Base-by-base conservation (phyloP, 1,140 invertebrate genomes). In the Batillaria attramentaria region DNA sequence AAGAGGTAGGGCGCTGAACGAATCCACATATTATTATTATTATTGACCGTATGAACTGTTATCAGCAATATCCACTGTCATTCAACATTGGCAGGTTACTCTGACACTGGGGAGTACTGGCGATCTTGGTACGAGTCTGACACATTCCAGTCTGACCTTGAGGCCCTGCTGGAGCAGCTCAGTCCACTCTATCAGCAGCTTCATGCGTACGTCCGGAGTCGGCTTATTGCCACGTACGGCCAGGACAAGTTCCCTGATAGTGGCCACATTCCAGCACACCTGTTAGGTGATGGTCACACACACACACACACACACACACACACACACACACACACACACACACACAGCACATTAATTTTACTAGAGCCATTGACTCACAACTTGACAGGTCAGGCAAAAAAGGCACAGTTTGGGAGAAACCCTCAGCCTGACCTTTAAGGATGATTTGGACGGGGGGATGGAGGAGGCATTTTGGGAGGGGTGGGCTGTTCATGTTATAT, bases 191-290 rank as follows among this genome's bases (percentile, higher is more conserved):
- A 98, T 87, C 94, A 96, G 80, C 93, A 96, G 77, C 90, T 99
- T 0, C 97, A 98, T 85, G 94, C 96, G 3, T 99, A 98, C 89
- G 95, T 98, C 0, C 93, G 97, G 37, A 93, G 94, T 78, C 95
- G 95, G 87, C 92, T 99, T 20, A 93, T 94, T 28, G 94, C 97
- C 87, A 93, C 80, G 8, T 92, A 92, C 70, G 83, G 84, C 10
- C 76, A 35, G 37, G 74, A 84, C 2, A 77, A 74, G 8, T 86
- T 90, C 60, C 87, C 87, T 1, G 33, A 68, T 28, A 74, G 78
- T 76, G 89, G 88, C 35, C 88, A 89, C 31, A 90, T 91, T 18
- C 90, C 90, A 1, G 89, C 89, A 43, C 16, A 31, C 4, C 41
- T 69, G 18, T 60, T 33, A 39, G 3, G 18, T 35, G n/a, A 41